Percentiles rank a stretch among this genome's conserved stretches.
Conservation (phyloP, 2,888 invertebrate species). For the Neria commutata region DNA sequence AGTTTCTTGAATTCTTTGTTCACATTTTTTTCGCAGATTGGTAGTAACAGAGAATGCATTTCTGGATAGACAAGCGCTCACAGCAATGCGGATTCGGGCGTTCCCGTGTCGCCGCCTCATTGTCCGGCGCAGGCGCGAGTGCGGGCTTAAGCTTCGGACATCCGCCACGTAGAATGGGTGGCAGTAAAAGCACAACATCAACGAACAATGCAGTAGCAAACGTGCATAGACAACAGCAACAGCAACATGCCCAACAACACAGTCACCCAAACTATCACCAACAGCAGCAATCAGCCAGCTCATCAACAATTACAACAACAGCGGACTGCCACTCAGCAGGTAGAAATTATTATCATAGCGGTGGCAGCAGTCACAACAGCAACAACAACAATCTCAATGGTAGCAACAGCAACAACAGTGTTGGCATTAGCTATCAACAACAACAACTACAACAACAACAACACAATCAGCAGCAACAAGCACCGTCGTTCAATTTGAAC, state of each 20-base stretch:
- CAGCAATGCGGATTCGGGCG: constrained; percentile 78
- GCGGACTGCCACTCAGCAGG: constrained; percentile 38
- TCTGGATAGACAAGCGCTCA: constrained; percentile 86
- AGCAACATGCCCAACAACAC: constrained; percentile 34
- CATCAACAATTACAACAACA: constrained; percentile 36
- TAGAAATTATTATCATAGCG: constrained; percentile 27
- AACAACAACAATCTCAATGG: constrained; percentile 28
- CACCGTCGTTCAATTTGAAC: constrained; percentile 20
- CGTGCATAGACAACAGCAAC: constrained; percentile 71
- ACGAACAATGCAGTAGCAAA: constrained; percentile 62
- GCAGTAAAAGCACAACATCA: constrained; percentile 57
- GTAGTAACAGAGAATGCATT: constrained; percentile 69
- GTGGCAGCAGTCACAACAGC: constrained; percentile 33
- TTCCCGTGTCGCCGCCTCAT: constrained; percentile 71
- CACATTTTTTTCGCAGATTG: neutral
- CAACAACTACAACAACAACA: constrained; percentile 27
- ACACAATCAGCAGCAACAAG: constrained; percentile 13
- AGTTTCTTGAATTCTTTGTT: no score
- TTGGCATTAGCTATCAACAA: constrained; percentile 32
- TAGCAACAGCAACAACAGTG: constrained; percentile 28
- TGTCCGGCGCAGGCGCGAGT: constrained; percentile 68
- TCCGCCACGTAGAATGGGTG: constrained; percentile 61
- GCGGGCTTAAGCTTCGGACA: constrained; percentile 64
- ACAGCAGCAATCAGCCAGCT: constrained; percentile 32
- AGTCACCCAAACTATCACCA: constrained; percentile 27